Evolutionary conservation across 2,888 invertebrate genomes (phyloP).

Genomic region (Heliconius cydno): DNA sequence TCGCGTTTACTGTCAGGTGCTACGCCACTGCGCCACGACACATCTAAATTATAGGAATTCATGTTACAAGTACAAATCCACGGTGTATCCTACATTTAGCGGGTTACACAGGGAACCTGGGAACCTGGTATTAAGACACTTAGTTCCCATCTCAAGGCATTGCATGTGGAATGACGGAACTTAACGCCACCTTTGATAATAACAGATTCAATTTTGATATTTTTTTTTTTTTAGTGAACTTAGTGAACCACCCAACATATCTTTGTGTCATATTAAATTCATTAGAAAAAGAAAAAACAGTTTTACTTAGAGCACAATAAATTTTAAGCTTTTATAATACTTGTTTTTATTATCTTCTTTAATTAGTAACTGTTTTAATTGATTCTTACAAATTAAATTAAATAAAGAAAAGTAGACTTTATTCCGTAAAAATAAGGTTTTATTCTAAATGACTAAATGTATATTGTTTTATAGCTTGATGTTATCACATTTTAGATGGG

Average conservation of each 20-base stretch:
- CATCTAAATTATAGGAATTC: too few species aligned
- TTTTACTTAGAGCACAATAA: not conserved
- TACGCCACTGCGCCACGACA: too few species aligned
- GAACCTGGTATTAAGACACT: too few species aligned
- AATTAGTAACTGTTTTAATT: conserved; percentile 15
- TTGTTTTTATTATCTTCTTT: conserved; percentile 7
- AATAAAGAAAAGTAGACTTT: not conserved
- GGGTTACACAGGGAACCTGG: too few species aligned
- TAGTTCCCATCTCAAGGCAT: too few species aligned
- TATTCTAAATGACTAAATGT: not conserved
- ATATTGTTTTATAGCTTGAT: not conserved
- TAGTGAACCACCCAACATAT: not conserved
- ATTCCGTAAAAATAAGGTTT: not conserved
- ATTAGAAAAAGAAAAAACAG: not conserved
- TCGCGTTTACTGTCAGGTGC: too few species aligned
- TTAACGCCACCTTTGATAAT: too few species aligned
- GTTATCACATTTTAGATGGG: not conserved
- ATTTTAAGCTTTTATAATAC: not conserved
- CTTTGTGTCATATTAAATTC: not conserved
- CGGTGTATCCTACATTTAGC: too few species aligned
- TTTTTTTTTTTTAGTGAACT: too few species aligned
- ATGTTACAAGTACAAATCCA: too few species aligned
- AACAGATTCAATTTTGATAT: too few species aligned
- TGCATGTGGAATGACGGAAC: too few species aligned
- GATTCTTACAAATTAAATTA: not conserved